These are phyloP conservation scores for Dasyprocta punctata DNA, from an alignment of 2,113 vertebrate genomes.

Conservation along the genomic window DNA sequence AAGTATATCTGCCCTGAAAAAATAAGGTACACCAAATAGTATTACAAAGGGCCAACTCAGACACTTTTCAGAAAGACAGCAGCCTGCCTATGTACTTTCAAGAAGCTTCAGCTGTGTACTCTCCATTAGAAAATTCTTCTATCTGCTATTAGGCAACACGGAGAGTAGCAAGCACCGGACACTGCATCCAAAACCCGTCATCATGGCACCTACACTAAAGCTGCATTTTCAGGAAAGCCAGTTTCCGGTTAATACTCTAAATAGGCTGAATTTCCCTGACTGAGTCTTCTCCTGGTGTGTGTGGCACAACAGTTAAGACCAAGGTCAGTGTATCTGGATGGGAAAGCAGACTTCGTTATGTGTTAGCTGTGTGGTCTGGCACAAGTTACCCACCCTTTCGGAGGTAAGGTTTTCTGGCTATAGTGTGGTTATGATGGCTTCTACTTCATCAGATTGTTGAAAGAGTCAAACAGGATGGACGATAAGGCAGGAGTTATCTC, in stretches of 20 bases:
- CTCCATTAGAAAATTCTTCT: not conserved
- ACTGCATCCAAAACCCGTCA: not conserved
- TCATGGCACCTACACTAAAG: not conserved
- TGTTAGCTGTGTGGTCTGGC: not conserved
- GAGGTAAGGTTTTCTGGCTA: not conserved
- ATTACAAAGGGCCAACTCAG: not conserved
- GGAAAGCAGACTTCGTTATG: not conserved
- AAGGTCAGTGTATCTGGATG: not conserved
- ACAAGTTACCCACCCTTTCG: not conserved
- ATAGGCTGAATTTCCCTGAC: not conserved
- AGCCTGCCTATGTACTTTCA: not conserved
- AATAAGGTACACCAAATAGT: not conserved
- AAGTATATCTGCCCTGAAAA: not conserved
- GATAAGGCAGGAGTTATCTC: not conserved
- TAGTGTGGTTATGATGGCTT: not conserved
- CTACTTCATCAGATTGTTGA: not conserved
- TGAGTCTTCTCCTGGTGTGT: not conserved
- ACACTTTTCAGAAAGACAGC: conserved; percentile 7
- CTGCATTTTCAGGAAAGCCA: not conserved
- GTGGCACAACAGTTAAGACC: not conserved
- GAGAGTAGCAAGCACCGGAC: not conserved
- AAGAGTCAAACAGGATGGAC: not conserved
- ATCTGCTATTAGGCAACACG: not conserved
- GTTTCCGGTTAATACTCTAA: not conserved
- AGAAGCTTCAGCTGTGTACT: not conserved